Evolutionary conservation across 1,140 invertebrate genomes (phyloP).

Genomic region (Thaumatotibia leucotreta): DNA sequence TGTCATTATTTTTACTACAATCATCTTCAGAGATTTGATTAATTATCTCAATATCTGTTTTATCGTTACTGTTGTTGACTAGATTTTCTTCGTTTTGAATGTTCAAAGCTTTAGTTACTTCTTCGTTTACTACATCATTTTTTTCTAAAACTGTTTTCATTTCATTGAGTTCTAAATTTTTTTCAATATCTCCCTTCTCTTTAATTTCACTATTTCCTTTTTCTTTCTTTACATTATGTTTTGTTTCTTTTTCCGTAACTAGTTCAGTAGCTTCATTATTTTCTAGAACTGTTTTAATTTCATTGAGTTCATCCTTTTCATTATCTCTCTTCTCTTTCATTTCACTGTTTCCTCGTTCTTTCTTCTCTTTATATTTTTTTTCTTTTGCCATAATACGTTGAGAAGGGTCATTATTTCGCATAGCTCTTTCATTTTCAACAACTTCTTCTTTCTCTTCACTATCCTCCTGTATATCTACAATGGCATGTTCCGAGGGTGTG

Average conservation of each 20-base stretch:
- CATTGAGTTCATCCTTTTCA: neutral
- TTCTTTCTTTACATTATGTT: conserved; percentile 5
- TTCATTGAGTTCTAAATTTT: too few species aligned
- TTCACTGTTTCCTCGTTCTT: neutral
- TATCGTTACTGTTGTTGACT: neutral
- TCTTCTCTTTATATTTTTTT: neutral
- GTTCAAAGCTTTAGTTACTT: neutral
- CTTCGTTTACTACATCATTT: neutral
- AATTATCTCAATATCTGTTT: neutral
- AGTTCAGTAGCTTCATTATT: neutral
- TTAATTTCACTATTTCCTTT: neutral
- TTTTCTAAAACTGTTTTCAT: too few species aligned
- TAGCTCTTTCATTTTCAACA: neutral
- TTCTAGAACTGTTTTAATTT: too few species aligned
- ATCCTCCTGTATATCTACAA: neutral
- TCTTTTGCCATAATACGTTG: neutral
- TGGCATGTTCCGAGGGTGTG: conserved; percentile 30
- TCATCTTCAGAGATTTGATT: neutral
- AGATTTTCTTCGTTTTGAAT: neutral
- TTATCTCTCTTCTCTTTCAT: neutral
- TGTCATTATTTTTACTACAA: neutral
- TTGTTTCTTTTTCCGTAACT: neutral
- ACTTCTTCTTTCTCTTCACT: neutral
- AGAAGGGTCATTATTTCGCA: neutral
- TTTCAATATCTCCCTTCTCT: neutral